A percentile compares a stretch with the other conserved stretches of the same genome.
Conservation (phyloP, 2,797 vertebrate species). For the Schizothorax lantsangensis region DNA sequence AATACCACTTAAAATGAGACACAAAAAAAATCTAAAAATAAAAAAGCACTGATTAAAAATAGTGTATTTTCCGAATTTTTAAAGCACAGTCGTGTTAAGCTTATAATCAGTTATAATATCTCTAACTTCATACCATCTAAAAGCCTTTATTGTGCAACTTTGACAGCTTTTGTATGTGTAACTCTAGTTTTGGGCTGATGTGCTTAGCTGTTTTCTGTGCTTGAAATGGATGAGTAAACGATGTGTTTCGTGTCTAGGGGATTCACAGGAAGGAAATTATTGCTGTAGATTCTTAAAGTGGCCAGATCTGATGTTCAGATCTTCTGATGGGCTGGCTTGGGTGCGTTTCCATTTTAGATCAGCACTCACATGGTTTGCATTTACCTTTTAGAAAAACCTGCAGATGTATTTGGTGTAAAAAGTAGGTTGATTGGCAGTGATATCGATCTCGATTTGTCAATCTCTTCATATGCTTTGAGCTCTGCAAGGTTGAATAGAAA, state of each 20-base stretch:
- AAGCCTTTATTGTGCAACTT: neutral
- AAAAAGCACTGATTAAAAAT: neutral
- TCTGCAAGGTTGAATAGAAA: neutral
- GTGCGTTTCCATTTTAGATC: conserved; percentile 3
- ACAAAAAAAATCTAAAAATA: neutral
- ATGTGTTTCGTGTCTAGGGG: neutral
- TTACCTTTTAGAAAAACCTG: neutral
- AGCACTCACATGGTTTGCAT: neutral
- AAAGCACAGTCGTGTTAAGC: too few relatives aligned
- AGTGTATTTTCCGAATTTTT: too few relatives aligned
- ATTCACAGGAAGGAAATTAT: conserved; percentile 36
- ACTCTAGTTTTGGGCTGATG: neutral
- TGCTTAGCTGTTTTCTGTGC: neutral
- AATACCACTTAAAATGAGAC: neutral
- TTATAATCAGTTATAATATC: neutral
- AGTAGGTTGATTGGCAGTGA: neutral
- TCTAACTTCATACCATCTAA: neutral
- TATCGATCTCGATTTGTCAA: neutral
- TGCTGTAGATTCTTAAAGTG: neutral
- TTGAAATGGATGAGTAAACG: conserved; percentile 8
- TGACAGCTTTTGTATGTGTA: neutral
- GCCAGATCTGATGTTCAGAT: neutral
- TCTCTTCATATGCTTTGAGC: neutral
- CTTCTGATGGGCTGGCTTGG: neutral
- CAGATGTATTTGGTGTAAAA: conserved; percentile 3